These are phyloP conservation scores for Stratiomys singularior DNA, from an alignment of 2,888 invertebrate genomes.

Conservation along the genomic window DNA sequence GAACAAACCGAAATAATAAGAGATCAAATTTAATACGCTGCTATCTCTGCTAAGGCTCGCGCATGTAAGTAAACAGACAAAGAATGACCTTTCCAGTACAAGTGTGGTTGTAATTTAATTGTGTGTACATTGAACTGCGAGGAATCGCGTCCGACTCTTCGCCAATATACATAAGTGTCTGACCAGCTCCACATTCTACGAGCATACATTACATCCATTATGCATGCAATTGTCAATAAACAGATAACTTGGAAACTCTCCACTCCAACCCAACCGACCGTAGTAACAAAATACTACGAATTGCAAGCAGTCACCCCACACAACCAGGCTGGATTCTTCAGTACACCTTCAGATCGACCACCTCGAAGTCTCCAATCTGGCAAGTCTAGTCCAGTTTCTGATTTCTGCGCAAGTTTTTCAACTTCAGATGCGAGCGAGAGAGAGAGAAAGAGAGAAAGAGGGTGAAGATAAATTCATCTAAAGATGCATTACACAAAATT, in stretches of 20 bases:
- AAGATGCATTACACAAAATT: constrained; percentile 1
- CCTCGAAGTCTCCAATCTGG: not conserved
- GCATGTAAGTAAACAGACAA: constrained; percentile 23
- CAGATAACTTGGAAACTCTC: not conserved
- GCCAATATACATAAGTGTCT: not conserved
- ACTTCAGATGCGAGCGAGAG: no score
- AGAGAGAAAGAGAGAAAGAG: not conserved
- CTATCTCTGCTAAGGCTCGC: not conserved
- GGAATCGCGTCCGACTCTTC: constrained; percentile 17
- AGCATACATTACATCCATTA: not conserved
- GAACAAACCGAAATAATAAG: not conserved
- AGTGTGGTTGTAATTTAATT: not conserved
- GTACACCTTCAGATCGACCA: no score
- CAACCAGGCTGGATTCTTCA: no score
- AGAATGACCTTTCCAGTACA: constrained; percentile 37
- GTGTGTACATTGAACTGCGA: constrained; percentile 34
- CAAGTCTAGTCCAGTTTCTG: constrained; percentile 8
- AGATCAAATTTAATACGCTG: not conserved
- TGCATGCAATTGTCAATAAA: not conserved
- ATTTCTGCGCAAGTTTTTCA: not conserved
- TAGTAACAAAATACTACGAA: no score
- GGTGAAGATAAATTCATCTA: constrained; percentile 7
- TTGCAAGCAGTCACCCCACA: no score
- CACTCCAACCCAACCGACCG: not conserved
- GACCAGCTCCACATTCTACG: no score